phyloP scores from a whole-genome alignment of 2,888 invertebrate genomes.

The Scelioninae gen. 1 region DNA sequence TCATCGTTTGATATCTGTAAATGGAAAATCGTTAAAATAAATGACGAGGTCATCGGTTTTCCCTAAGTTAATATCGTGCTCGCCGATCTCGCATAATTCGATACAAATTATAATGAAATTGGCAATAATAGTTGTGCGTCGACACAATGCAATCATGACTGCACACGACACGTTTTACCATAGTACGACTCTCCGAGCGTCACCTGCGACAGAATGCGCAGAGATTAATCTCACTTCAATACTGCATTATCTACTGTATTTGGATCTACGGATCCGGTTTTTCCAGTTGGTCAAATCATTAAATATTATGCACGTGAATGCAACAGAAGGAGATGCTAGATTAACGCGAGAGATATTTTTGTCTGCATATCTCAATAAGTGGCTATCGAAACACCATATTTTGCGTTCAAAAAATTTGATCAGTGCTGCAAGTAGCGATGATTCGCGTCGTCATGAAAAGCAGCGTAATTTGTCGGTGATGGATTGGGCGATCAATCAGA shows the following conservation, averaged over 20 bases:
- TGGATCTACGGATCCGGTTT: slow-evolving; percentile 14
- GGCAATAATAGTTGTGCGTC: slow-evolving; percentile 42
- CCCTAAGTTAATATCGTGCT: slow-evolving; percentile 19
- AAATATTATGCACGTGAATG: neutral
- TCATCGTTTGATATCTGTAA: too few relatives aligned
- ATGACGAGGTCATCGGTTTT: slow-evolving; percentile 9
- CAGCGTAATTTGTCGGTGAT: slow-evolving; percentile 58
- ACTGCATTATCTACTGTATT: slow-evolving; percentile 52
- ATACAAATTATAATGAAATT: slow-evolving; percentile 58
- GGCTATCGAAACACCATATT: slow-evolving; percentile 20
- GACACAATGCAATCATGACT: slow-evolving; percentile 49
- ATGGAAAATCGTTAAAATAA: neutral
- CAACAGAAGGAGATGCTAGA: neutral
- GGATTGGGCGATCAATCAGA: slow-evolving; percentile 61
- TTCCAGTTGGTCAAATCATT: slow-evolving; percentile 19
- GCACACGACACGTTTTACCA: slow-evolving; percentile 54
- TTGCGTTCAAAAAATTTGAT: slow-evolving; percentile 22
- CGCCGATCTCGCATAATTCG: slow-evolving; percentile 25
- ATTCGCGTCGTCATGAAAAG: slow-evolving; percentile 46
- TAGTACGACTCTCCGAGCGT: slow-evolving; percentile 31
- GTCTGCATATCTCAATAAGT: too few relatives aligned
- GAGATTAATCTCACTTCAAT: slow-evolving; percentile 63
- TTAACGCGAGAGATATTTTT: slow-evolving; percentile 12
- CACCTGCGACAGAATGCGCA: slow-evolving; percentile 36
- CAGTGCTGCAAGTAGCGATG: slow-evolving; percentile 16